These are phyloP conservation scores for Leptoclinus maculatus DNA, from an alignment of 2,797 vertebrate genomes.

Conservation along the genomic window DNA sequence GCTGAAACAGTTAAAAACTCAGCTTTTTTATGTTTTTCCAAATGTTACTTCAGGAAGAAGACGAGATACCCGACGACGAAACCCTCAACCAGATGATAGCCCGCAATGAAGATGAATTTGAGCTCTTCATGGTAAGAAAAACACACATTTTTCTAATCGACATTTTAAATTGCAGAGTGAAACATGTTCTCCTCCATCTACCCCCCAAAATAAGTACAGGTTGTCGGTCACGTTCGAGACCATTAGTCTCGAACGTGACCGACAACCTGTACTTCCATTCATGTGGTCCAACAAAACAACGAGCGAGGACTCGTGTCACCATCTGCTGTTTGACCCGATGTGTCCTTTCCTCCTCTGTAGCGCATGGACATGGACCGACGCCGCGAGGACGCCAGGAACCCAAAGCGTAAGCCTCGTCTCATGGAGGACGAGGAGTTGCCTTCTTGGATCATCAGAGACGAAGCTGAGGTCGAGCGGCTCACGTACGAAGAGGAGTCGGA, in stretches of 20 bases:
- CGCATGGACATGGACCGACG: constrained; percentile 98
- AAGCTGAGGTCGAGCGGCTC: constrained; percentile 96
- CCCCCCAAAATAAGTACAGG: neutral
- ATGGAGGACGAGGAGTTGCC: constrained; percentile 98
- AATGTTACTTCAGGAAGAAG: constrained; percentile 89
- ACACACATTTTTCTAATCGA: neutral
- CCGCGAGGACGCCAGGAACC: constrained; percentile 95
- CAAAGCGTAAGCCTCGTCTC: constrained; percentile 94
- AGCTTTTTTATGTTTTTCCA: neutral
- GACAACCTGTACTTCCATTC: too few relatives aligned
- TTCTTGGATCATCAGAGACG: constrained; percentile 98
- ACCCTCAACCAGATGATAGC: constrained; percentile 99
- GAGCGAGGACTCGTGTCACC: neutral
- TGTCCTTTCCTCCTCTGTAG: constrained; percentile 67
- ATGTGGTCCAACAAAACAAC: too few relatives aligned
- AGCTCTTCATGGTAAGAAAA: constrained; percentile 94
- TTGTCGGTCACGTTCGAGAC: neutral
- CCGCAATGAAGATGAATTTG: constrained; percentile 96
- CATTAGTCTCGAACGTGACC: too few relatives aligned
- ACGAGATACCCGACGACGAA: constrained; percentile 98
- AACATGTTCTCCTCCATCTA: neutral
- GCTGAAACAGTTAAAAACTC: neutral
- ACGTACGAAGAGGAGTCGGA: constrained; percentile 98
- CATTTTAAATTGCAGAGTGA: neutral
- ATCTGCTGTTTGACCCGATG: neutral